phyloP scores from a whole-genome alignment of 2,113 vertebrate species.

The Neogobius melanostomus region DNA sequence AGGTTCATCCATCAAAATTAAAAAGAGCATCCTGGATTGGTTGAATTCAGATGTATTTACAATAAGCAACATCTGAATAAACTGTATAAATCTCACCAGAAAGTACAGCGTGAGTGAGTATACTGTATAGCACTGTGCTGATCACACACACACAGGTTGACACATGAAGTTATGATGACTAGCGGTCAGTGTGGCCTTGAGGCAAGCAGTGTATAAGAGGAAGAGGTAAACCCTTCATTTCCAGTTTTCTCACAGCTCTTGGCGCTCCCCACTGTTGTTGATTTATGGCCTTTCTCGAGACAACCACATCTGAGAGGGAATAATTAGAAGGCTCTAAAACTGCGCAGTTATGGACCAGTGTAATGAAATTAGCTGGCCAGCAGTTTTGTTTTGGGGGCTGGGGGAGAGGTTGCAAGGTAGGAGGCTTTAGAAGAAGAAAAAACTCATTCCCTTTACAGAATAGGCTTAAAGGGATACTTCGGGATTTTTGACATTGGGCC shows the following conservation, averaged over 20 bases:
- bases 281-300: slow-evolving; percentile 82
- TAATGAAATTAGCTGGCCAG: slow-evolving; percentile 80
- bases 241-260: slow-evolving; percentile 87
- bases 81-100: too few species aligned
- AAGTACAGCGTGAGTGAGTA: too few species aligned
- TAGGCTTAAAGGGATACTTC: too few species aligned
- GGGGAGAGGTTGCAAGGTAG: slow-evolving; percentile 18
- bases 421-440: too few species aligned
- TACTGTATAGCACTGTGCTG: too few species aligned
- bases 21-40: too few species aligned
- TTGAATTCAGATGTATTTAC: too few species aligned
- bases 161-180: slow-evolving; percentile 18
- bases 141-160: too few species aligned
- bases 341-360: slow-evolving; percentile 81
- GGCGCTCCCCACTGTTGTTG: slow-evolving; percentile 78
- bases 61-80: too few species aligned
- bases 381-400: slow-evolving; percentile 56
- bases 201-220: slow-evolving; percentile 41
- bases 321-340: slow-evolving; percentile 89
- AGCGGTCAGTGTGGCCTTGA: slow-evolving; percentile 32
- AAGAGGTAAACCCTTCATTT: slow-evolving; percentile 87
- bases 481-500: too few species aligned
- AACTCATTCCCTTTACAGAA: background rate
- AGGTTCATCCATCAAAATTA: too few species aligned
- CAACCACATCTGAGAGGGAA: slow-evolving; percentile 87